These are phyloP conservation scores for Prunella himalayana DNA, from an alignment of 2,113 vertebrate species.

Conservation along the genomic window DNA sequence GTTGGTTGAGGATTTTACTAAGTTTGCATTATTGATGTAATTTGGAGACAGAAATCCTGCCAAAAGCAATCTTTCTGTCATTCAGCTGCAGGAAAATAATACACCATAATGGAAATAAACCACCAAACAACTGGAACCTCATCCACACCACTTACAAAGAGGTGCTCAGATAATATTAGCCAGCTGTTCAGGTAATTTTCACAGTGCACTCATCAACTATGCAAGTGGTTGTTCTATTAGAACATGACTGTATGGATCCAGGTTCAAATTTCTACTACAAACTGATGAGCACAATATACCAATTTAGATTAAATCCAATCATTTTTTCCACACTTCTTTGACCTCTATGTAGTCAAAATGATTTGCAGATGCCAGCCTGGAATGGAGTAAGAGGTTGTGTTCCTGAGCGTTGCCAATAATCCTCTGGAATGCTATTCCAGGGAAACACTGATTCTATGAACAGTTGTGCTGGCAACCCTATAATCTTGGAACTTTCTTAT, in stretches of 20 bases:
- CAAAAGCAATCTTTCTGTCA: background rate
- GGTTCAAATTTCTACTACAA: background rate
- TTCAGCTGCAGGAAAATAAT: background rate
- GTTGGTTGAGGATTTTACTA: background rate
- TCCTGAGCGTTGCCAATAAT: background rate
- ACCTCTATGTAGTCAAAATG: background rate
- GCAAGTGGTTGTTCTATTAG: background rate
- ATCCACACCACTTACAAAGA: background rate
- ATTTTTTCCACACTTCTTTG: background rate
- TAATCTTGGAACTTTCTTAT: background rate
- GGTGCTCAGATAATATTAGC: background rate
- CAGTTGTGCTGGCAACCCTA: background rate
- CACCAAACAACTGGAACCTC: background rate
- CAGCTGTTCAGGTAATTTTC: background rate
- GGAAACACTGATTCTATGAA: background rate
- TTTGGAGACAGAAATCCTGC: background rate
- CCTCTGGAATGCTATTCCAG: background rate
- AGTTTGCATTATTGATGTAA: conserved; percentile 18
- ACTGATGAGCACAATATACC: background rate
- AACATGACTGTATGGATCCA: background rate
- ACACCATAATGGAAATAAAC: background rate
- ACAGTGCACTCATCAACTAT: background rate
- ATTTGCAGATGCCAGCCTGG: background rate
- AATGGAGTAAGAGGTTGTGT: background rate
- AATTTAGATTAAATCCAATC: background rate